A percentile compares a stretch with the other conserved stretches of the same genome.
Conservation (phyloP, 2,888 invertebrate genomes). For the Eurytoma californica region DNA sequence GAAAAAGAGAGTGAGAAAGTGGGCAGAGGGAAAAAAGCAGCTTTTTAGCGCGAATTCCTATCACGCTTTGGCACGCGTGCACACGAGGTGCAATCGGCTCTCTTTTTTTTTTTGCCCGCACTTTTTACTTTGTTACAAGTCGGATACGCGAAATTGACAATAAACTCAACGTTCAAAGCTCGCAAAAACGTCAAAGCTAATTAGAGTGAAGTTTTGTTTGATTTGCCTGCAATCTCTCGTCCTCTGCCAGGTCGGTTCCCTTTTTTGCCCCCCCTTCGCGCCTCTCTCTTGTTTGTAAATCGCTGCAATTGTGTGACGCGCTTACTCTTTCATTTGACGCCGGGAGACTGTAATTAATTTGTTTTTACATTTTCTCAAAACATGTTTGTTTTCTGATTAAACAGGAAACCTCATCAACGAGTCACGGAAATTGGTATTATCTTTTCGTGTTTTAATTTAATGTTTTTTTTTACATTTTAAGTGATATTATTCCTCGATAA, state of each 20-base stretch:
- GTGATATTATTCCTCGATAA: too few relatives aligned
- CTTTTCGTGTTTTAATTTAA: too few relatives aligned
- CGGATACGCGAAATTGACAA: slow-evolving; percentile 42
- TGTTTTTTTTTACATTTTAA: too few relatives aligned
- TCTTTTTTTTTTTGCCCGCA: slow-evolving; percentile 36
- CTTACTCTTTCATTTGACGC: neutral
- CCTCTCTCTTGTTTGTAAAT: slow-evolving; percentile 11
- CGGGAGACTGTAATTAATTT: slow-evolving; percentile 1
- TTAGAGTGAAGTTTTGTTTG: slow-evolving; percentile 46
- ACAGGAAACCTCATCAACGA: neutral
- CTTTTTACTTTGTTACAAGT: slow-evolving; percentile 39
- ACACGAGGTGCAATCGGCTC: neutral
- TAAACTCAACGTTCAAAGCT: slow-evolving; percentile 44
- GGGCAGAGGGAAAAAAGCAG: neutral
- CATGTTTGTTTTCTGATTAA: neutral
- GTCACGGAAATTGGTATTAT: too few relatives aligned
- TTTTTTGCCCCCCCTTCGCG: neutral
- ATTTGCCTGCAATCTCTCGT: slow-evolving; percentile 22
- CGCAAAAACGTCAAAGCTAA: slow-evolving; percentile 49
- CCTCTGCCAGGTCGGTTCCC: neutral
- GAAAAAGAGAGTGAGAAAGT: neutral
- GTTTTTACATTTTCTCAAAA: slow-evolving; percentile 18
- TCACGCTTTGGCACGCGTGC: slow-evolving; percentile 28
- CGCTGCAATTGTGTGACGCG: slow-evolving; percentile 11
- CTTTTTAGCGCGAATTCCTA: slow-evolving; percentile 36